Conservation (phyloP, 2,888 invertebrate genomes). For the Patella caerulea region DNA sequence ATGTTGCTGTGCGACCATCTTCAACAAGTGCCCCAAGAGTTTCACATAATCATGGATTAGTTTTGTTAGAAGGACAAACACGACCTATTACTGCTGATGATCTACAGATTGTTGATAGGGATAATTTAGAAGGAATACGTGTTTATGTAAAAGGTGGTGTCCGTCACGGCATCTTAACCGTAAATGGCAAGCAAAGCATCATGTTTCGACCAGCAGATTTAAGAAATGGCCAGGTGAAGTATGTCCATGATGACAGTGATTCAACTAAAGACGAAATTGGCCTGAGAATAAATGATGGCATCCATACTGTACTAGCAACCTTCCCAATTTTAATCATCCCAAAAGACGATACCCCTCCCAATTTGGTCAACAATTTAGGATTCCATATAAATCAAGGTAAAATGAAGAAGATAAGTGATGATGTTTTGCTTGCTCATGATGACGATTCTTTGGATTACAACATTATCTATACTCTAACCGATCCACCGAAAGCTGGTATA, state of each 20-base stretch:
- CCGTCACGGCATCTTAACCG: conserved; percentile 62
- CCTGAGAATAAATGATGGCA: conserved; percentile 66
- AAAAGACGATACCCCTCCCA: conserved; percentile 69
- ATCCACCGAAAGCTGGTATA: conserved; percentile 64
- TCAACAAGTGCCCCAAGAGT: conserved; percentile 65
- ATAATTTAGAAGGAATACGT: conserved; percentile 63
- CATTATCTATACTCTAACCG: conserved; percentile 63
- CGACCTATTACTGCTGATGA: conserved; percentile 58
- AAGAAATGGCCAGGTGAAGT: conserved; percentile 58
- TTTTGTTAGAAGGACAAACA: conserved; percentile 68
- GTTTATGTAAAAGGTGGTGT: conserved; percentile 67
- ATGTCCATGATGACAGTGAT: conserved; percentile 66
- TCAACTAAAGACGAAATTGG: conserved; percentile 64
- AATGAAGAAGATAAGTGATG: conserved; percentile 57
- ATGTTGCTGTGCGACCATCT: conserved; percentile 67
- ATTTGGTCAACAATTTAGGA: conserved; percentile 65
- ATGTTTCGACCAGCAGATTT: conserved; percentile 65
- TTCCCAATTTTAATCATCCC: conserved; percentile 69
- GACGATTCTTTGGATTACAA: conserved; percentile 65
- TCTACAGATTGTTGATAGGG: conserved; percentile 67
- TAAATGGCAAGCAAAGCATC: conserved; percentile 56
- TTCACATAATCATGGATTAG: conserved; percentile 62
- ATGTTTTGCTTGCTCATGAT: conserved; percentile 65
- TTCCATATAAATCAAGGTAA: conserved; percentile 66
- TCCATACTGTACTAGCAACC: conserved; percentile 61